These are phyloP conservation scores for Tenthredo distinguenda DNA, from an alignment of 2,888 invertebrate species.

Conservation along the genomic window DNA sequence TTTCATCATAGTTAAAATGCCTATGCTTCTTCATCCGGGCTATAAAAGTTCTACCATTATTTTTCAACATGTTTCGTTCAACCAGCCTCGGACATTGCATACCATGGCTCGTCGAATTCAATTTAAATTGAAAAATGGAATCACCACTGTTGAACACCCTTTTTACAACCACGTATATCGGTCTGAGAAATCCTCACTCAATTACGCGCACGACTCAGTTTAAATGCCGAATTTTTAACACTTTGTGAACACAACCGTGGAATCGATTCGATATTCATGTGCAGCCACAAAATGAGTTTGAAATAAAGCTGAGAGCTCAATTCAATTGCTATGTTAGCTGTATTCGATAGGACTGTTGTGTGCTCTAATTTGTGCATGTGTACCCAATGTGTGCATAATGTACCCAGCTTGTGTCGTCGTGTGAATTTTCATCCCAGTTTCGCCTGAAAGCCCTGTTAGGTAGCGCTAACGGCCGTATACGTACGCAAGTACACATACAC, in stretches of 20 bases:
- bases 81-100: not conserved
- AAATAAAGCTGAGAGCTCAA: constrained; percentile 57
- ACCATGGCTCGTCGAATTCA: constrained; percentile 11
- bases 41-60: not conserved
- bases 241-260: not conserved
- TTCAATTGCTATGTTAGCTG: not conserved
- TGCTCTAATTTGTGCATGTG: too few species aligned
- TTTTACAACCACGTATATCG: not conserved
- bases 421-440: too few species aligned
- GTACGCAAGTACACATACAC: too few species aligned
- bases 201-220: not conserved
- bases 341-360: not conserved
- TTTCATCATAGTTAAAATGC: too few species aligned
- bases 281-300: constrained; percentile 66
- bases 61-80: not conserved
- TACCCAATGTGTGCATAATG: too few species aligned
- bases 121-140: not conserved
- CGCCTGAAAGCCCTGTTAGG: too few species aligned
- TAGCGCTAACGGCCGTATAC: too few species aligned
- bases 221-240: not conserved
- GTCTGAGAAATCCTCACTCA: not conserved
- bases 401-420: not conserved
- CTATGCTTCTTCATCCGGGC: not conserved
- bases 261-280: constrained; percentile 35
- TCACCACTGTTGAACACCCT: not conserved